Conservation (phyloP, 2,797 vertebrate species). For the Sitta carolinensis region DNA sequence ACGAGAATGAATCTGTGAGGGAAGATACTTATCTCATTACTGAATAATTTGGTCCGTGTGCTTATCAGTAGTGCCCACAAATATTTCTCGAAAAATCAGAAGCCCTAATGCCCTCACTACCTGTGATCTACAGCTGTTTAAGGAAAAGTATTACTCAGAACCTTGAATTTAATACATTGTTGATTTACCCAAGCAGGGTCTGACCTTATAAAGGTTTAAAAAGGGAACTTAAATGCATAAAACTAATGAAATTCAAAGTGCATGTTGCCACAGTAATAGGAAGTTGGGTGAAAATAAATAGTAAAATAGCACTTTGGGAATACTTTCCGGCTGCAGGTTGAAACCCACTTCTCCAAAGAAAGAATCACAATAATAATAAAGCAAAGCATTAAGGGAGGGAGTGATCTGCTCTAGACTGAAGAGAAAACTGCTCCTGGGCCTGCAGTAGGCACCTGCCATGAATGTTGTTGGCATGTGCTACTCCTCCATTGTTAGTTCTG, state of each 20-base stretch:
- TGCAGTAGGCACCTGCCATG: not conserved
- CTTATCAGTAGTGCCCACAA: not conserved
- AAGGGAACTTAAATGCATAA: constrained; percentile 52
- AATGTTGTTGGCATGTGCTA: not conserved
- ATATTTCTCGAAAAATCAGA: not conserved
- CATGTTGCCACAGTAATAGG: constrained; percentile 49
- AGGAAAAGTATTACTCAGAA: constrained; percentile 18
- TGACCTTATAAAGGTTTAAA: constrained; percentile 63
- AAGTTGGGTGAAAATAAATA: constrained; percentile 52
- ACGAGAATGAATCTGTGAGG: rapidly evolving
- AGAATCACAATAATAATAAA: not conserved
- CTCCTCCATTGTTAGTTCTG: not conserved
- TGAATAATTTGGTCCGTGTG: not conserved
- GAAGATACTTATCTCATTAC: not conserved
- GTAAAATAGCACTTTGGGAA: constrained; percentile 59
- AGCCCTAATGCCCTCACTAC: not conserved
- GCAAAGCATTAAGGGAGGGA: not conserved
- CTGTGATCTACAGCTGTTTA: constrained; percentile 4
- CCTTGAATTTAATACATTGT: constrained; percentile 45
- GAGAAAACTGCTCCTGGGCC: not conserved
- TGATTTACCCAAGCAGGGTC: constrained; percentile 42
- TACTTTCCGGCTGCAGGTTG: not conserved
- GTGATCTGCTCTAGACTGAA: not conserved
- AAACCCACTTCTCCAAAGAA: constrained; percentile 13
- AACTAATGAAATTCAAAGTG: constrained; percentile 68